Conservation (phyloP, 2,888 invertebrate species). For the Lingula anatina region DNA sequence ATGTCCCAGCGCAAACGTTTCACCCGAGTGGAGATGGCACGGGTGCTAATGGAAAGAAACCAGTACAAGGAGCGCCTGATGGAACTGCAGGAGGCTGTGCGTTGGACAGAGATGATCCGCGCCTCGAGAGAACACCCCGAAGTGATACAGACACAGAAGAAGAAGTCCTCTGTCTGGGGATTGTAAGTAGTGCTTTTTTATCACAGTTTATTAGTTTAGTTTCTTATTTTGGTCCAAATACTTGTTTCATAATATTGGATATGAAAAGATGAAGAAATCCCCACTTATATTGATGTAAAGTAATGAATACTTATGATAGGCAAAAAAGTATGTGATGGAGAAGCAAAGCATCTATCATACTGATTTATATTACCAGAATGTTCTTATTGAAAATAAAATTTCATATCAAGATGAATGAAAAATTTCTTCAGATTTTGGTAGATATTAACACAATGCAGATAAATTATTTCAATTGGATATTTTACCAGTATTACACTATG, state of each 20-base stretch:
- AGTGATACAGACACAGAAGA: constrained; percentile 67
- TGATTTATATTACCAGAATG: too few species aligned
- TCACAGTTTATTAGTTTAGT: not conserved
- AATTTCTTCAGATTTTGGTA: too few species aligned
- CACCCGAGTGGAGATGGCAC: constrained; percentile 98
- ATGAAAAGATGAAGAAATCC: too few species aligned
- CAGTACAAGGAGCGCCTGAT: constrained; percentile 98
- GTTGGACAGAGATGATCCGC: constrained; percentile 93
- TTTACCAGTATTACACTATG: too few species aligned
- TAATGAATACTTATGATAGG: too few species aligned
- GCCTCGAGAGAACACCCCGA: constrained; percentile 70
- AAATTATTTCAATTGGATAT: too few species aligned
- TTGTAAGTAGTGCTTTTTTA: constrained; percentile 56
- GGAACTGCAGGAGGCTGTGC: constrained; percentile 97
- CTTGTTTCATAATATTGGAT: not conserved
- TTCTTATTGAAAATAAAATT: too few species aligned
- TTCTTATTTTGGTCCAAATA: not conserved
- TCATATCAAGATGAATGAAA: too few species aligned
- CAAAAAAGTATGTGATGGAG: too few species aligned
- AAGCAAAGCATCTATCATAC: too few species aligned
- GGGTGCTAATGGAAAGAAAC: constrained; percentile 98
- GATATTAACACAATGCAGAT: too few species aligned
- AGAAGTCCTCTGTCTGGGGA: constrained; percentile 86
- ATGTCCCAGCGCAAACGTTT: constrained; percentile 70
- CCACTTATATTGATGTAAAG: too few species aligned